A percentile compares a stretch with the other conserved stretches of the same genome.
Evolutionary conservation across 2,888 invertebrate species (phyloP).

Genomic region (Tubulanus polymorphus): DNA sequence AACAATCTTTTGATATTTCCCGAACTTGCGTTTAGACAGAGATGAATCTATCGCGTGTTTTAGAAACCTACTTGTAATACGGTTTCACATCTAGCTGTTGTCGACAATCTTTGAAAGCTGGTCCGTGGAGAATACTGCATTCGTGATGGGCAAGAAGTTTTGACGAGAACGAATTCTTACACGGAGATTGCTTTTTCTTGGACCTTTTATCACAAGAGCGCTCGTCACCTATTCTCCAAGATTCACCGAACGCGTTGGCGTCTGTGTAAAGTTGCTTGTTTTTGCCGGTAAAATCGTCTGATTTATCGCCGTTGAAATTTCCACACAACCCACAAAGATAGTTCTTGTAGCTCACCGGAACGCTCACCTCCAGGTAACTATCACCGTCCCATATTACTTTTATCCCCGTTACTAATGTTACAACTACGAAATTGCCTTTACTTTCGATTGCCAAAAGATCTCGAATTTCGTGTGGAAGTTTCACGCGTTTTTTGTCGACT

Average conservation of each 20-base stretch:
- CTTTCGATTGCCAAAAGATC: conserved; percentile 57
- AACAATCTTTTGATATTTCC: too few species aligned
- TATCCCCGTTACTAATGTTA: conserved; percentile 62
- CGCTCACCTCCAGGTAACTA: conserved; percentile 80
- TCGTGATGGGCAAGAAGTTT: conserved; percentile 39
- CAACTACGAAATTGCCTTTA: conserved; percentile 52
- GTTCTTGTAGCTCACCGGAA: conserved; percentile 71
- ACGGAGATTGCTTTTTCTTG: conserved; percentile 25
- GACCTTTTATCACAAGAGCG: conserved; percentile 35
- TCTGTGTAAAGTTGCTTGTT: conserved; percentile 61
- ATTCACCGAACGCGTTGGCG: conserved; percentile 71
- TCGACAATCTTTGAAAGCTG: conserved; percentile 72
- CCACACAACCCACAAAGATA: conserved; percentile 87
- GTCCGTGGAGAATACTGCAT: conserved; percentile 12
- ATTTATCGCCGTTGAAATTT: conserved; percentile 81
- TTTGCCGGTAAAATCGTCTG: conserved; percentile 69
- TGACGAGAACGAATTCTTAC: conserved; percentile 29
- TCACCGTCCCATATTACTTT: conserved; percentile 89
- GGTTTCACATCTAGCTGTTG: conserved; percentile 74
- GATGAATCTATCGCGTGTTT: not conserved
- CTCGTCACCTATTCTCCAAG: conserved; percentile 85
- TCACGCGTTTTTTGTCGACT: conserved; percentile 71
- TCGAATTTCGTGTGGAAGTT: conserved; percentile 63
- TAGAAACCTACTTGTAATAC: conserved; percentile 65
- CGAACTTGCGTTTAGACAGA: too few species aligned